Conservation (phyloP, 2,797 vertebrate species). For the Lepus townsendii region DNA sequence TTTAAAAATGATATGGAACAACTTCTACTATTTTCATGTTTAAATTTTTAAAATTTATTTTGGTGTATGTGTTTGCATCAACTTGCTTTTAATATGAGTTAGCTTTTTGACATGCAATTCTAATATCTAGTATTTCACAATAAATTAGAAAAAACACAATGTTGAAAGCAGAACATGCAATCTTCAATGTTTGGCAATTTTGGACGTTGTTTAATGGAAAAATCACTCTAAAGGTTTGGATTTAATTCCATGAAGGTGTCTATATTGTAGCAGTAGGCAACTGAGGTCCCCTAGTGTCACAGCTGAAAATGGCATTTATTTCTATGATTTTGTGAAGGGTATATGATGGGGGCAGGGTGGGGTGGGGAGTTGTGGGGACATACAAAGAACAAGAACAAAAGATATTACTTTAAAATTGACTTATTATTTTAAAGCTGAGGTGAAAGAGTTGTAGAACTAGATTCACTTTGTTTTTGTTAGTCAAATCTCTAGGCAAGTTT, state of each 20-base stretch:
- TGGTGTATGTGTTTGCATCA: background rate
- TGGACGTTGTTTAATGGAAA: constrained; percentile 43
- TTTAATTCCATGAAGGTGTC: constrained; percentile 8
- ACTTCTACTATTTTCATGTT: constrained; percentile 19
- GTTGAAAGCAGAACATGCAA: background rate
- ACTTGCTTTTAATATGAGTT: constrained; percentile 16
- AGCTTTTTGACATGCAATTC: constrained; percentile 27
- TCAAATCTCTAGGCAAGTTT: background rate
- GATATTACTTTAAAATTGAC: background rate
- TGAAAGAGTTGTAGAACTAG: background rate
- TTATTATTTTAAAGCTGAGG: background rate
- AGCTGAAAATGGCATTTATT: background rate
- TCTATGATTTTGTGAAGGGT: background rate
- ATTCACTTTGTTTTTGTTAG: constrained; percentile 48
- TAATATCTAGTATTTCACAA: background rate
- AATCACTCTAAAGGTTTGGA: constrained; percentile 32
- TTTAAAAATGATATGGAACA: background rate
- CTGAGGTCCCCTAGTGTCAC: constrained; percentile 85
- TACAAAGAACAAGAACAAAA: background rate
- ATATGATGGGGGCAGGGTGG: background rate
- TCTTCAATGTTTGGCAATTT: constrained; percentile 50
- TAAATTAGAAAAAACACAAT: background rate
- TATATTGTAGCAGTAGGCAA: constrained; percentile 62
- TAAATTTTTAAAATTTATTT: constrained; percentile 28
- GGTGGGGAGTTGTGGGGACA: background rate